Conservation (phyloP, 2,113 vertebrate genomes). For the Eptesicus fuscus region DNA sequence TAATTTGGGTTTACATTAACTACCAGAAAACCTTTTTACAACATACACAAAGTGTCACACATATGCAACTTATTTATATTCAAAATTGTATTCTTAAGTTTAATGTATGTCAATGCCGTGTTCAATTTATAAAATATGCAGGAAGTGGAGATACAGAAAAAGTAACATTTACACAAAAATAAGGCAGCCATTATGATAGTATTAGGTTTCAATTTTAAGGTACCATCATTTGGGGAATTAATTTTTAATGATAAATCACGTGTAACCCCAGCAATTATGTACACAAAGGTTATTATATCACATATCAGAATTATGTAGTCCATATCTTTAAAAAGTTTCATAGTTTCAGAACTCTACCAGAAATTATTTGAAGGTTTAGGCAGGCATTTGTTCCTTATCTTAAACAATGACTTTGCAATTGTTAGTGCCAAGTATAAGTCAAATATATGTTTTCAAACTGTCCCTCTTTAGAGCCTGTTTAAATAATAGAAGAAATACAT, state of each 20-base stretch:
- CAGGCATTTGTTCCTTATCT: not conserved
- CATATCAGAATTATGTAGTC: not conserved
- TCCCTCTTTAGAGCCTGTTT: not conserved
- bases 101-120: not conserved
- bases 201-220: not conserved
- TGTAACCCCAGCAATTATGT: not conserved
- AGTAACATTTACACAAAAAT: not conserved
- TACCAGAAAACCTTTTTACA: not conserved
- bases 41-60: not conserved
- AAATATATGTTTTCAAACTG: not conserved
- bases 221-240: not conserved
- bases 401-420: not conserved
- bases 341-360: not conserved
- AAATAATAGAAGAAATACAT: not conserved
- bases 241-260: not conserved
- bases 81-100: not conserved
- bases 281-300: not conserved
- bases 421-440: not conserved
- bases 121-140: not conserved
- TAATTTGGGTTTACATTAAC: not conserved
- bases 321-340: not conserved
- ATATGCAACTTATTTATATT: not conserved
- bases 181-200: not conserved
- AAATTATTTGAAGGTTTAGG: not conserved
- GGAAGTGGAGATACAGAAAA: not conserved